Evolutionary conservation across 2,113 vertebrate genomes (phyloP), one percentile per base, ranked within the genome.

Genomic region (Potamarius usumacintae): DNA sequence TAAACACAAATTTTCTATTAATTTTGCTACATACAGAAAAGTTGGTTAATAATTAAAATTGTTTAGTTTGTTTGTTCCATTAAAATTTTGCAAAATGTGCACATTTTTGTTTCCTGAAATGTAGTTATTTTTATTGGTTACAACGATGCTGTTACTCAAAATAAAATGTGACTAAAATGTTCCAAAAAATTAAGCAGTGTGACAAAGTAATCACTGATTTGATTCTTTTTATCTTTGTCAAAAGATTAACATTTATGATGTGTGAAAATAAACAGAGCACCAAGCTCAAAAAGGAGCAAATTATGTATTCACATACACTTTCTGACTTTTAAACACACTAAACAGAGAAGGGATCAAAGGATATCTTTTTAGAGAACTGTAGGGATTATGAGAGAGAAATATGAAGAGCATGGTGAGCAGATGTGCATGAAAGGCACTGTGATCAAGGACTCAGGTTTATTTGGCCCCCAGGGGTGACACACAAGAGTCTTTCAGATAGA

Each of bases 371-470:
- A 55, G 60, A 58, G 65, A 34, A 72, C n/a, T 50, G 17, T 18
- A 89, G 58, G 58, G 48, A 82, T 89, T 77, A 89, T 83, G 5
- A 77, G 10, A 55, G 63, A 84, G 83, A 60, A 76, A 58, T 90
- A 79, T 88, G 42, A 86, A 85, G 50, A 12, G 69, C 78, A 88
- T 72, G 53, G 83, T 82, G 80, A 87, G 85, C 84, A 69, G 60
- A 89, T 83, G 86, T 85, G 82, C 87, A 53, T 88, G 87, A 90
- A 88, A 88, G 85, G 52, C 77, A 52, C 57, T 80, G 53, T 83
- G 82, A 90, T 84, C 71, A 30, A 82, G 74, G 72, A 48, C 25
- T 80, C 88, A 50, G 78, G 58, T 87, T 85, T n/a, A n/a, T 65
- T 10, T 17, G 48, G 63, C 69, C 82, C 27, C 8, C 22, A 57